phyloP scores from a whole-genome alignment of 1,140 invertebrate genomes.

The Prorops nasuta region DNA sequence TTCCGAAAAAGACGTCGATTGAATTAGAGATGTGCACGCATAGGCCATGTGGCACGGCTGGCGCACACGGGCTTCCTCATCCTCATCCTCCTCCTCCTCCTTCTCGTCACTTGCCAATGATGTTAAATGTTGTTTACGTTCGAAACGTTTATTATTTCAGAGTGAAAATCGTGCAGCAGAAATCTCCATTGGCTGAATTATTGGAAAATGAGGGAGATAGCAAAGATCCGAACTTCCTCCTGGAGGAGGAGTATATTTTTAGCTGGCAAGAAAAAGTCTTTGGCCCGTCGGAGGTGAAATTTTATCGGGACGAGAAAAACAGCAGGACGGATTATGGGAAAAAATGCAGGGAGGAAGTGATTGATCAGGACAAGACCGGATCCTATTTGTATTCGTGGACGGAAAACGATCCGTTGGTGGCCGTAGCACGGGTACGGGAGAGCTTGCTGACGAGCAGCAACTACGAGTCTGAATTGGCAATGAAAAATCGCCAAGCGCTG shows the following conservation, averaged over 20 bases:
- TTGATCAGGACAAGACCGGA: constrained; percentile 21
- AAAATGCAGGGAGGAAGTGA: constrained; percentile 37
- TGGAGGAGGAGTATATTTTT: constrained; percentile 44
- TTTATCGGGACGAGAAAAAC: constrained; percentile 47
- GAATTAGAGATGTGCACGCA: too few relatives aligned
- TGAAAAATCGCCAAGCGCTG: constrained; percentile 27
- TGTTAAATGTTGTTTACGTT: too few relatives aligned
- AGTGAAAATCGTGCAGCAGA: constrained; percentile 49
- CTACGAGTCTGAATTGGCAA: constrained; percentile 21
- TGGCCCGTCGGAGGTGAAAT: constrained; percentile 42
- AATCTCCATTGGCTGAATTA: constrained; percentile 45
- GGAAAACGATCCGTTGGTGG: constrained; percentile 41
- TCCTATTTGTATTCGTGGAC: constrained; percentile 46
- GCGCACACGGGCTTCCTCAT: too few relatives aligned
- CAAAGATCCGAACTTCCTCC: constrained; percentile 44
- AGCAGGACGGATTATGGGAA: constrained; percentile 44
- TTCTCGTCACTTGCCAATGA: too few relatives aligned
- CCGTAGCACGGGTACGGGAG: too few relatives aligned
- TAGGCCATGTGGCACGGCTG: too few relatives aligned
- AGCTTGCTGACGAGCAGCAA: constrained; percentile 25
- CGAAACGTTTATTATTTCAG: constrained; percentile 38
- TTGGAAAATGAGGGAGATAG: constrained; percentile 45
- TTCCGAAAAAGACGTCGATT: too few relatives aligned
- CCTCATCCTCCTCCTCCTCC: too few relatives aligned
- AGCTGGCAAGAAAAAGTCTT: constrained; percentile 54